These are phyloP conservation scores for Brachypteracias leptosomus DNA, from an alignment of 2,113 vertebrate species.

Conservation along the genomic window DNA sequence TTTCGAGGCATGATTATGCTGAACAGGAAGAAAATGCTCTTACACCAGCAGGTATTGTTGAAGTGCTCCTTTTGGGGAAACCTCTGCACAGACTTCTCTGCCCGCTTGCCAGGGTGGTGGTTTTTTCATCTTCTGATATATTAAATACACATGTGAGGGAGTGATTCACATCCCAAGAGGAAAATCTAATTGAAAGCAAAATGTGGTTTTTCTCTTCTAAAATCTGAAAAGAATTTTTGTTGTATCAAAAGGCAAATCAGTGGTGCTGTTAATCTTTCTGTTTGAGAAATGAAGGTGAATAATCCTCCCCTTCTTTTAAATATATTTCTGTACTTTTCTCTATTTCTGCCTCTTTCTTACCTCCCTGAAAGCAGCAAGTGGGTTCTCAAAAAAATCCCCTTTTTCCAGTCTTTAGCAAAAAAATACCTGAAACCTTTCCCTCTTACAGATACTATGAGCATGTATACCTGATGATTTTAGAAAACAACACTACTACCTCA, in stretches of 20 bases:
- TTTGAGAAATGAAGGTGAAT: slow-evolving; percentile 24
- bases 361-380: not conserved
- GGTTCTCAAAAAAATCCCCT: not conserved
- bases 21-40: slow-evolving; percentile 3
- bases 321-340: not conserved
- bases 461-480: not conserved
- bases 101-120: not conserved
- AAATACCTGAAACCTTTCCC: not conserved
- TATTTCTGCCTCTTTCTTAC: not conserved
- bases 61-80: not conserved
- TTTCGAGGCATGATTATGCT: not conserved
- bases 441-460: not conserved
- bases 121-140: not conserved
- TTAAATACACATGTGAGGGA: not conserved
- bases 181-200: not conserved
- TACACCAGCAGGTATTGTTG: not conserved
- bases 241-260: not conserved
- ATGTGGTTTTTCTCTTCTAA: not conserved
- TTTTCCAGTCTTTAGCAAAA: not conserved
- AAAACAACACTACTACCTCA: accelerated
- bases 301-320: not conserved
- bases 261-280: not conserved
- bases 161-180: not conserved
- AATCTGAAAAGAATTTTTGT: not conserved
- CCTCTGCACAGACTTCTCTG: not conserved